Percentiles rank a stretch among this genome's conserved stretches.
Conservation (phyloP, 2,888 invertebrate species). For the Pachycephus smyrnensis region DNA sequence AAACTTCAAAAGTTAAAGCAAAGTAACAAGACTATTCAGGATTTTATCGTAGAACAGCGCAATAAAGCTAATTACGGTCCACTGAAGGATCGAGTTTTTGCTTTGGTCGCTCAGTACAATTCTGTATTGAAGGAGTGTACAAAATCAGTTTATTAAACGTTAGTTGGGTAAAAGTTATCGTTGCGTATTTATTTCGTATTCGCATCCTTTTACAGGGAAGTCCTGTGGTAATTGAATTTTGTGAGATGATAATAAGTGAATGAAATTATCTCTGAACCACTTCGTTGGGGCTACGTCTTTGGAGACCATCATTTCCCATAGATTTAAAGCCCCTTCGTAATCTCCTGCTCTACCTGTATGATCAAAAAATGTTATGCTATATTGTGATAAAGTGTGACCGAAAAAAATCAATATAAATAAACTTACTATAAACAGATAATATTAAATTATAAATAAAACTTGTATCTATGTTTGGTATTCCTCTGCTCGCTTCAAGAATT, state of each 20-base stretch:
- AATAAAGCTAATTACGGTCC: conserved; percentile 77
- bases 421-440: conserved; percentile 37
- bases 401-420: conserved; percentile 54
- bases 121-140: conserved; percentile 66
- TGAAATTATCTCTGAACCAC: conserved; percentile 56
- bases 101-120: conserved; percentile 71
- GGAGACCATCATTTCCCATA: conserved; percentile 60
- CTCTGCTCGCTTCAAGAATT: conserved; percentile 26
- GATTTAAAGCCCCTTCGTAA: conserved; percentile 52
- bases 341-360: conserved; percentile 56
- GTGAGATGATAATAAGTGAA: conserved; percentile 59
- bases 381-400: background rate
- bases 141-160: conserved; percentile 42
- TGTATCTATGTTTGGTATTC: conserved; percentile 2
- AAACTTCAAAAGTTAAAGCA: conserved; percentile 77
- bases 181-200: conserved; percentile 55
- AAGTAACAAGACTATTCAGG: conserved; percentile 76
- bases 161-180: background rate
- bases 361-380: conserved; percentile 42
- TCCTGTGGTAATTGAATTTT: conserved; percentile 58
- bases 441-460: conserved; percentile 26
- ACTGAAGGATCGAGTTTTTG: conserved; percentile 72
- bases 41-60: conserved; percentile 76
- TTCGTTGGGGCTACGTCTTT: conserved; percentile 58
- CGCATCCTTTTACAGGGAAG: conserved; percentile 56